Conservation (phyloP, 2,113 vertebrate species). For the Vulpes ferrilata region DNA sequence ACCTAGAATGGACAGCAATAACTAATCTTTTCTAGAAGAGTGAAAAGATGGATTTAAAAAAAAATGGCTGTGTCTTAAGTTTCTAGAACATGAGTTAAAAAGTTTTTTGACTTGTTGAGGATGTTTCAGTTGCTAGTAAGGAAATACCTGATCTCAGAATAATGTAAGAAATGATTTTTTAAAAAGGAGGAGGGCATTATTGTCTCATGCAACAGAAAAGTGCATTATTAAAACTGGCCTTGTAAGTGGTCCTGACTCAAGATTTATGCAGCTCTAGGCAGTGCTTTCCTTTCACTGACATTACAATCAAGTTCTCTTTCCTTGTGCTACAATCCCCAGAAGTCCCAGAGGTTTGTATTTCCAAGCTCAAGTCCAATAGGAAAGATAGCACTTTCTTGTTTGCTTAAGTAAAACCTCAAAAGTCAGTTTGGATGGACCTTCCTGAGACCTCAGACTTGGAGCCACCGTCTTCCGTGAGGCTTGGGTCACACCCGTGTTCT, state of each 20-base stretch:
- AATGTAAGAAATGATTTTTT: neutral
- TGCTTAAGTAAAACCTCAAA: neutral
- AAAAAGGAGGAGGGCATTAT: neutral
- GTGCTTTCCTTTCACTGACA: neutral
- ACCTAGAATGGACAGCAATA: neutral
- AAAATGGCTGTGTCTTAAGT: neutral
- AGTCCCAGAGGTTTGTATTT: neutral
- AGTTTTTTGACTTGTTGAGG: neutral
- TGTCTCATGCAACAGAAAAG: neutral
- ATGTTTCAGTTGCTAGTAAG: neutral
- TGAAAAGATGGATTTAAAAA: neutral
- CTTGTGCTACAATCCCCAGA: neutral
- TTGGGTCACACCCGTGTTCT: neutral
- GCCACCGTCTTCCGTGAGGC: neutral
- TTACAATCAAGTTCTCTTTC: neutral
- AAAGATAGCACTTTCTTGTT: neutral
- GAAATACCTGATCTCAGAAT: neutral
- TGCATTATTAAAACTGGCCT: neutral
- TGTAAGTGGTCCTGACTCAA: neutral
- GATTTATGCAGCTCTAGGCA: neutral
- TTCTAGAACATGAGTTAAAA: neutral
- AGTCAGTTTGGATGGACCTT: neutral
- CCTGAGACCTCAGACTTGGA: neutral
- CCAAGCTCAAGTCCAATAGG: neutral
- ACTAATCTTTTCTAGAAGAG: neutral